These are phyloP conservation scores for Physella acuta DNA, from an alignment of 1,140 invertebrate genomes.

Conservation along the genomic window DNA sequence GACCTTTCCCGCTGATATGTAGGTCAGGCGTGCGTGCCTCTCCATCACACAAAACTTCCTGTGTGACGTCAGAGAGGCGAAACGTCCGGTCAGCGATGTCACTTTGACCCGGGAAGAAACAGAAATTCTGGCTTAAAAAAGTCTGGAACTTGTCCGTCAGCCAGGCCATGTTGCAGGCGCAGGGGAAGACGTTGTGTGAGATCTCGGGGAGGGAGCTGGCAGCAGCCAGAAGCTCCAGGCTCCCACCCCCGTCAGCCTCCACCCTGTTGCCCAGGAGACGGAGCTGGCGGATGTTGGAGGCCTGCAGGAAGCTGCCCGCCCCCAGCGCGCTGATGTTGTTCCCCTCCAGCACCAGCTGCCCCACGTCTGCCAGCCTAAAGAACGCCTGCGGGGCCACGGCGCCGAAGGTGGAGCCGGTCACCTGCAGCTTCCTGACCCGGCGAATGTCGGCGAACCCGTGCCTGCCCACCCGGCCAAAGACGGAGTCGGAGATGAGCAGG, in stretches of 20 bases:
- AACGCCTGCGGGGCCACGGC: conserved; percentile 10
- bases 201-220: not conserved
- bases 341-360: not conserved
- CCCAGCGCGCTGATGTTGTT: conserved; percentile 15
- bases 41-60: not conserved
- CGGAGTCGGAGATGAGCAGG: conserved; percentile 11
- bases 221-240: not conserved
- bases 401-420: conserved; percentile 1
- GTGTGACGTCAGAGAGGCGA: not conserved
- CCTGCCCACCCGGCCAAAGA: conserved; percentile 13
- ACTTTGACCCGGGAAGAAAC: not conserved
- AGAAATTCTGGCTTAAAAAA: too few relatives aligned
- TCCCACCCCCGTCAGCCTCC: not conserved
- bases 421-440: not conserved
- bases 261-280: conserved; percentile 1
- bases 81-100: not conserved
- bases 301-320: not conserved
- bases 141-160: too few relatives aligned
- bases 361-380: not conserved
- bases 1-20: too few relatives aligned
- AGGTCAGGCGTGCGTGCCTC: too few relatives aligned
- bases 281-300: not conserved
- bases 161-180: conserved; percentile 19
- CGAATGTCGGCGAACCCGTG: conserved; percentile 6
- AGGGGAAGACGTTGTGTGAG: conserved; percentile 1